phyloP scores from a whole-genome alignment of 2,113 vertebrate genomes.

The Dasyurus viverrinus region DNA sequence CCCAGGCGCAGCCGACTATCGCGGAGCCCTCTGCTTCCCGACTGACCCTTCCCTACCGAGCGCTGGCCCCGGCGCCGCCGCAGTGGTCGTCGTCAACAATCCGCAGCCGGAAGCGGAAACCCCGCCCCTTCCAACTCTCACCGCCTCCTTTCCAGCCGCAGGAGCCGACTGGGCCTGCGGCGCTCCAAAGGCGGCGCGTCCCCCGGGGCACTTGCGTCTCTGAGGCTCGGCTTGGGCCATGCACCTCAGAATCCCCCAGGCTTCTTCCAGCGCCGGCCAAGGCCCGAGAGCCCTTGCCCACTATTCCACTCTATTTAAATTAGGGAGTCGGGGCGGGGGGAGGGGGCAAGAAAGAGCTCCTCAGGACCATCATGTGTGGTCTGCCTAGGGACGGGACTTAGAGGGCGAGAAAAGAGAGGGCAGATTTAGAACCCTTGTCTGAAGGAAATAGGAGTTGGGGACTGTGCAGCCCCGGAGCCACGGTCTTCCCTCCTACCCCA shows the following conservation, averaged over 20 bases:
- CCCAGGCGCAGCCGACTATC: constrained; percentile 25
- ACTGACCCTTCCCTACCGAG: background rate
- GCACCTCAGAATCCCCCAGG: background rate
- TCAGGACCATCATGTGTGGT: background rate
- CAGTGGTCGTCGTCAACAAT: constrained; percentile 73
- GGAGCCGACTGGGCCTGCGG: fast-evolving
- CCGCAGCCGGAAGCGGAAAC: constrained; percentile 73
- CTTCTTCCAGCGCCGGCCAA: background rate
- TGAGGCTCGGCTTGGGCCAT: fast-evolving
- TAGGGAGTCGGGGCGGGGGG: background rate
- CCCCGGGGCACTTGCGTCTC: fast-evolving
- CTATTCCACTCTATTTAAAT: background rate
- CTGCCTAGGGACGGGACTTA: background rate
- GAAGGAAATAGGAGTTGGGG: background rate
- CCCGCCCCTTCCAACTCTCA: constrained; percentile 11
- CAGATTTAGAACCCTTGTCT: background rate
- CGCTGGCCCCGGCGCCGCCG: constrained; percentile 1
- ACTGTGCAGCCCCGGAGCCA: background rate
- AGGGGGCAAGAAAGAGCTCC: background rate
- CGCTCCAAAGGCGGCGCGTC: fast-evolving
- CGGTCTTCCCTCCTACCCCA: background rate
- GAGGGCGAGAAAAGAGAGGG: background rate
- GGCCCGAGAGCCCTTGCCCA: too few species aligned
- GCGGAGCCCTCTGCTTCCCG: constrained; percentile 10
- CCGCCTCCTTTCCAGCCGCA: too few species aligned